Evolutionary conservation across 1,140 invertebrate species (phyloP).

Genomic region (Schlechtendalia chinensis): DNA sequence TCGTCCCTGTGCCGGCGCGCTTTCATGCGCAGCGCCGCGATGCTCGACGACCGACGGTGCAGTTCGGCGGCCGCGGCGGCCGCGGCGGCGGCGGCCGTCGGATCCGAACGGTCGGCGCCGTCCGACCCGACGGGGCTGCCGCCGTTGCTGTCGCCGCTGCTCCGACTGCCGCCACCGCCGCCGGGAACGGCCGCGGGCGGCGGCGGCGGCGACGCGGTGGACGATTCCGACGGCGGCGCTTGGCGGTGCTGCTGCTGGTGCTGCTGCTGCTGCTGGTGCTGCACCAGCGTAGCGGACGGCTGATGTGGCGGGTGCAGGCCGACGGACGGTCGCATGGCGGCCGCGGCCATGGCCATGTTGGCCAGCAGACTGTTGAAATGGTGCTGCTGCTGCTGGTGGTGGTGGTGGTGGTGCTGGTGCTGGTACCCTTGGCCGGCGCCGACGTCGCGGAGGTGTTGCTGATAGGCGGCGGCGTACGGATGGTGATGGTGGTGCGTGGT

Average conservation of each 20-base stretch:
- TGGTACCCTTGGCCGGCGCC: not conserved
- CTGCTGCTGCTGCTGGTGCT: constrained; percentile 65
- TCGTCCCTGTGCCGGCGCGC: constrained; percentile 85
- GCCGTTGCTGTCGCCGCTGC: constrained; percentile 44
- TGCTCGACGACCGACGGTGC: constrained; percentile 83
- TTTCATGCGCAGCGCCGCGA: constrained; percentile 83
- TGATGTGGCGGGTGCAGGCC: too few species aligned
- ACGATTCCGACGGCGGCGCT: constrained; percentile 62
- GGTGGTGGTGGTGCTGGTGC: too few species aligned
- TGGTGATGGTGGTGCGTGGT: constrained; percentile 13
- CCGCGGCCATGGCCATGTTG: constrained; percentile 44
- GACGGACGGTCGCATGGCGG: constrained; percentile 10
- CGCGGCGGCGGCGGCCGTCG: constrained; percentile 53
- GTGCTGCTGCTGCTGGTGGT: constrained; percentile 34
- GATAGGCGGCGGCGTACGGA: constrained; percentile 23
- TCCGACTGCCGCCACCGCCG: constrained; percentile 54
- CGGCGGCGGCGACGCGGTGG: not conserved
- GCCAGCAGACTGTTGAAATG: constrained; percentile 35
- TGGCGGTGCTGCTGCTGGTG: constrained; percentile 85
- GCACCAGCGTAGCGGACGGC: constrained; percentile 67
- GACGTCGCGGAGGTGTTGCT: not conserved
- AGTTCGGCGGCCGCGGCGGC: constrained; percentile 61
- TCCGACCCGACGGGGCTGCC: constrained; percentile 57
- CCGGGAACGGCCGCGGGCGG: constrained; percentile 55
- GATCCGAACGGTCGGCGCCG: not conserved